These are phyloP conservation scores for Monarcha castaneiventris DNA, from an alignment of 2,113 vertebrate genomes.

Conservation along the genomic window DNA sequence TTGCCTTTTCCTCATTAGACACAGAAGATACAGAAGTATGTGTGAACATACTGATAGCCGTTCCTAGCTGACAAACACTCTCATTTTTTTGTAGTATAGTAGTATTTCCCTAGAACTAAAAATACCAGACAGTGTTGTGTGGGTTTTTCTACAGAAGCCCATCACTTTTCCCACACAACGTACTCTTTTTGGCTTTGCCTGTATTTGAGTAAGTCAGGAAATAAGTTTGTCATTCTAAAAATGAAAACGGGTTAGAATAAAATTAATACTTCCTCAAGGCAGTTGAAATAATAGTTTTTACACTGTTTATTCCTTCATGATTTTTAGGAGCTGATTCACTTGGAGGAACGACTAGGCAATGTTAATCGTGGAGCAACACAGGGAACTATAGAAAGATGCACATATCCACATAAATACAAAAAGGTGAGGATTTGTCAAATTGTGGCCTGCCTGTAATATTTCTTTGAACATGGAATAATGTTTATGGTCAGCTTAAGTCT, in stretches of 20 bases:
- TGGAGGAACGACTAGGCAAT: constrained; percentile 96
- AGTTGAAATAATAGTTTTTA: neutral
- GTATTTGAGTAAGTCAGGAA: neutral
- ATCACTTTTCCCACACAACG: neutral
- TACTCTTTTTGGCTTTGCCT: neutral
- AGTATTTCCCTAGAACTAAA: neutral
- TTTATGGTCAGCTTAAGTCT: neutral
- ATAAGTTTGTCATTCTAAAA: neutral
- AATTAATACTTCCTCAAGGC: neutral
- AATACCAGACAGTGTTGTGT: neutral
- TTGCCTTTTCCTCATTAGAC: neutral
- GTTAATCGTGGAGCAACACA: constrained; percentile 98
- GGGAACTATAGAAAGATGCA: constrained; percentile 99
- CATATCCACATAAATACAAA: constrained; percentile 99
- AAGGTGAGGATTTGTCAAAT: constrained; percentile 81
- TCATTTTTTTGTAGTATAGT: neutral
- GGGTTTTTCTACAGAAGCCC: neutral
- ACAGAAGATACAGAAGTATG: neutral
- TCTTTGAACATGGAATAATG: neutral
- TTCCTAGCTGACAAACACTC: neutral
- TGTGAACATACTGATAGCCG: neutral
- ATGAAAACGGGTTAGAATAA: neutral
- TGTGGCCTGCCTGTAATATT: neutral
- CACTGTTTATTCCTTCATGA: constrained; percentile 37
- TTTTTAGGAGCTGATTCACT: constrained; percentile 92